phyloP scores from a whole-genome alignment of 2,888 invertebrate genomes.

The Dicyrtoma fusca region DNA sequence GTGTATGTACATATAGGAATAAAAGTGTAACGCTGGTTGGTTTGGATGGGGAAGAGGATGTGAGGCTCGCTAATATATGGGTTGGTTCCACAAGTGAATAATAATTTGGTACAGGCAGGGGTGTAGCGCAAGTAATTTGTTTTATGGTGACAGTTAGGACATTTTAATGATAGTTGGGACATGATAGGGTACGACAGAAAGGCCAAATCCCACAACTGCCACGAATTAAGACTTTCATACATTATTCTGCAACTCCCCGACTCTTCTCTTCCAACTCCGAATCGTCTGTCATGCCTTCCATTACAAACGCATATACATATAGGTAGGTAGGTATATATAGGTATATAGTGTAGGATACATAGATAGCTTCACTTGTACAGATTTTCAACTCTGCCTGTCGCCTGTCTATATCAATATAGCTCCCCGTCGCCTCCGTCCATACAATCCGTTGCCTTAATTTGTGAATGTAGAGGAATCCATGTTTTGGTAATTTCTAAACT shows the following conservation, averaged over 20 bases:
- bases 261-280: constrained; percentile 14
- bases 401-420: too few relatives aligned
- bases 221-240: constrained; percentile 49
- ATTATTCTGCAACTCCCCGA: constrained; percentile 25
- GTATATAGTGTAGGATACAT: too few relatives aligned
- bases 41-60: not conserved
- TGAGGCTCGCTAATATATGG: constrained; percentile 39
- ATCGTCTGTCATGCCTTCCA: not conserved
- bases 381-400: not conserved
- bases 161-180: constrained; percentile 56
- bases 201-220: constrained; percentile 48
- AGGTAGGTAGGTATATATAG: too few relatives aligned
- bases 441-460: too few relatives aligned
- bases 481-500: too few relatives aligned
- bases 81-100: constrained; percentile 48
- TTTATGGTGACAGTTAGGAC: constrained; percentile 57
- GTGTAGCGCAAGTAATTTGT: constrained; percentile 56
- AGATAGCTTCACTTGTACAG: too few relatives aligned
- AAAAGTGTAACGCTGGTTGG: not conserved
- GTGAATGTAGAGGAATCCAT: too few relatives aligned
- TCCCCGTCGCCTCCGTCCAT: too few relatives aligned
- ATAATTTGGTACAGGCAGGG: constrained; percentile 47
- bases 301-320: not conserved
- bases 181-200: constrained; percentile 50
- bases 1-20: not conserved